These are phyloP conservation scores for Euwallacea fornicatus DNA, from an alignment of 1,140 invertebrate genomes.

Conservation along the genomic window DNA sequence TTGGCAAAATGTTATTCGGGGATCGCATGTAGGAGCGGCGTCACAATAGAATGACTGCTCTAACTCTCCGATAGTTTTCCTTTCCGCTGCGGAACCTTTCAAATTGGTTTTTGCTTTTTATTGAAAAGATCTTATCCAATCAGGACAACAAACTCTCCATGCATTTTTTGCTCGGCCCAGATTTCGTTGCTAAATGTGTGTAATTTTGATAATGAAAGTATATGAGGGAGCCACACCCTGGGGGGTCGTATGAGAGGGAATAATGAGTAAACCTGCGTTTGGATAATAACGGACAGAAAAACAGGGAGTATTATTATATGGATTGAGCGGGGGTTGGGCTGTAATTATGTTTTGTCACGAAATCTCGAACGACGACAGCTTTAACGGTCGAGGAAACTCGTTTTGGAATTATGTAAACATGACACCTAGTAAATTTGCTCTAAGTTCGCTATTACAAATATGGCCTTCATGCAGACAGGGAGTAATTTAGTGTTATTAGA, in stretches of 20 bases:
- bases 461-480: conserved; percentile 11
- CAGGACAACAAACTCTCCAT: too few relatives aligned
- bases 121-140: neutral
- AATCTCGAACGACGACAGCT: conserved; percentile 19
- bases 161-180: too few relatives aligned
- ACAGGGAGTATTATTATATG: too few relatives aligned
- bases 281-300: too few relatives aligned
- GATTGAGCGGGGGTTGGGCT: neutral
- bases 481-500: conserved; percentile 15
- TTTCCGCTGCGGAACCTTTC: neutral
- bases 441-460: conserved; percentile 26
- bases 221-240: too few relatives aligned
- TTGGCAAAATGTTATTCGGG: conserved; percentile 33
- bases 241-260: too few relatives aligned
- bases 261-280: too few relatives aligned
- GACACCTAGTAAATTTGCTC: conserved; percentile 30
- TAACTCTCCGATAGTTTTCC: conserved; percentile 19
- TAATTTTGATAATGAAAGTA: too few relatives aligned
- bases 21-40: neutral
- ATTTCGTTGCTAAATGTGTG: too few relatives aligned
- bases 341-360: conserved; percentile 34
- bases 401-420: conserved; percentile 30
- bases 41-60: conserved; percentile 13
- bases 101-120: conserved; percentile 19
- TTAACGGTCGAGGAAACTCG: conserved; percentile 20